phyloP scores from a whole-genome alignment of 2,797 vertebrate genomes.

The Bothrops alternatus region DNA sequence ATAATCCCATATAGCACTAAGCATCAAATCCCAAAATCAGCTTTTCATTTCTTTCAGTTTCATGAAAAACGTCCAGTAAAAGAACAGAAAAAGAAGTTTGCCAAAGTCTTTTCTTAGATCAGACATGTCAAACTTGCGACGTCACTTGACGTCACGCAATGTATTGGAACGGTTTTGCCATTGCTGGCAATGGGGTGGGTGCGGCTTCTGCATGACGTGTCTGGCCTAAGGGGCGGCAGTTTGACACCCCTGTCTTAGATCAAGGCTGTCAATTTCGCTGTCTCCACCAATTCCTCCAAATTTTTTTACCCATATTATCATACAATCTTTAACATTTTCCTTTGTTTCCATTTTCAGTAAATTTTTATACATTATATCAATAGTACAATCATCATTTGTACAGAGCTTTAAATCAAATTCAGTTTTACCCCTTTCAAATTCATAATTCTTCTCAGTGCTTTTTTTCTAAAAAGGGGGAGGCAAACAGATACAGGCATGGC shows the following conservation, averaged over 20 bases:
- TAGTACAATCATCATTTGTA: not conserved
- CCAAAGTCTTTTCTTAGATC: not conserved
- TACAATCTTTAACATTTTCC: not conserved
- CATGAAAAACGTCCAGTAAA: not conserved
- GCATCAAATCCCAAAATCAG: not conserved
- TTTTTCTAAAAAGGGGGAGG: no score
- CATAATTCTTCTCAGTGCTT: not conserved
- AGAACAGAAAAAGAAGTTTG: not conserved
- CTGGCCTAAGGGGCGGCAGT: no score
- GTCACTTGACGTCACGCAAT: no score
- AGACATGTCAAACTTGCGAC: not conserved
- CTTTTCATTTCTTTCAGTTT: not conserved
- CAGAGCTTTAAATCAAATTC: not conserved
- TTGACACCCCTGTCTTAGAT: not conserved
- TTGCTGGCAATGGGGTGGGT: no score
- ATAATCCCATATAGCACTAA: not conserved
- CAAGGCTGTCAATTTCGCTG: not conserved
- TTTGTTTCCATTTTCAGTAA: not conserved
- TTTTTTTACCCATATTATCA: not conserved
- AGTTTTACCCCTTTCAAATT: not conserved
- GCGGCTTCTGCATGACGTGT: no score
- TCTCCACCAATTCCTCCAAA: not conserved
- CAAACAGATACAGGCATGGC: no score
- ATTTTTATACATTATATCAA: not conserved
- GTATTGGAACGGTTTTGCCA: no score